These are phyloP conservation scores for Pogonomyrmex barbatus DNA, from an alignment of 1,140 invertebrate species.

Conservation along the genomic window DNA sequence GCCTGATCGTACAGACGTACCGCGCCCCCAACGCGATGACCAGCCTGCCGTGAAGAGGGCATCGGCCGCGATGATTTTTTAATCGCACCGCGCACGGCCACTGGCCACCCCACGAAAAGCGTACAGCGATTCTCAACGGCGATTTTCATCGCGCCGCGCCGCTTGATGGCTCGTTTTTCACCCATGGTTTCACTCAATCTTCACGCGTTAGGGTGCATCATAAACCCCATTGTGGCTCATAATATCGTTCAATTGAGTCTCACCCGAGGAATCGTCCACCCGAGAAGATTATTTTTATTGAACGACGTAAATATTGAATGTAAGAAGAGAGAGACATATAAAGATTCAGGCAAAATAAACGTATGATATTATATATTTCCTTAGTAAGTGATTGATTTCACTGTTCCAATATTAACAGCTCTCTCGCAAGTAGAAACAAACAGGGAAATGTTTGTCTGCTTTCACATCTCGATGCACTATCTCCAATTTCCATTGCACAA, in stretches of 20 bases:
- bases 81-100: slow-evolving; percentile 70
- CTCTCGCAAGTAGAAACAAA: slow-evolving; percentile 9
- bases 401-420: not conserved
- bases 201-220: not conserved
- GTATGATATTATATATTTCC: not conserved
- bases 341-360: not conserved
- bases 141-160: slow-evolving; percentile 27
- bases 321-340: no score
- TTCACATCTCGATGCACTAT: not conserved
- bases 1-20: slow-evolving; percentile 47
- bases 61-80: slow-evolving; percentile 76
- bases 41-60: slow-evolving; percentile 74
- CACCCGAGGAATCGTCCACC: not conserved
- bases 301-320: not conserved
- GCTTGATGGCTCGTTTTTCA: not conserved
- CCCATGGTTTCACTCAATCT: not conserved
- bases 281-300: not conserved
- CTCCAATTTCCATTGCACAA: slow-evolving; percentile 12
- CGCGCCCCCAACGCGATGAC: slow-evolving; percentile 71
- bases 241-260: slow-evolving; percentile 22
- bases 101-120: slow-evolving; percentile 67
- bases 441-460: not conserved
- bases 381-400: not conserved
- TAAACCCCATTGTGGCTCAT: not conserved
- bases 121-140: slow-evolving; percentile 62